Evolutionary conservation across 2,113 vertebrate species (phyloP).

Genomic region (Nycticebus coucang): DNA sequence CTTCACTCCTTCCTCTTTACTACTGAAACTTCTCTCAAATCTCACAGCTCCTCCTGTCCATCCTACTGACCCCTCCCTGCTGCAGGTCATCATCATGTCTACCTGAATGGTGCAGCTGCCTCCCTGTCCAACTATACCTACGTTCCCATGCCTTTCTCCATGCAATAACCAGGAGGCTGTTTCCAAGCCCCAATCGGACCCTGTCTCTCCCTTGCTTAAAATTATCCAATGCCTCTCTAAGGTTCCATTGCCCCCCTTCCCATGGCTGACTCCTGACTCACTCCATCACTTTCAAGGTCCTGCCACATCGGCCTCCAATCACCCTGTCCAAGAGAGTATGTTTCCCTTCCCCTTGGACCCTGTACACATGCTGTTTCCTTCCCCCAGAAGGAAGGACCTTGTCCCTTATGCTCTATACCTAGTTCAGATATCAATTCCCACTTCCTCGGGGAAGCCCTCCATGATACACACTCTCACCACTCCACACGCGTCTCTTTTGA

Average conservation of each 20-base stretch:
- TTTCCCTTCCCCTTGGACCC: neutral
- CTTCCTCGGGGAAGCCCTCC: neutral
- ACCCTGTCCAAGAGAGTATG: neutral
- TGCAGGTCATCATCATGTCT: no score
- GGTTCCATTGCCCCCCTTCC: neutral
- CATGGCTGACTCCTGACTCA: neutral
- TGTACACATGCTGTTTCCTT: neutral
- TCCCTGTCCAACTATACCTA: accelerated
- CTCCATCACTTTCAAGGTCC: neutral
- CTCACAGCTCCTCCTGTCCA: neutral
- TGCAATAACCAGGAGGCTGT: no score
- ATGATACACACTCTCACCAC: neutral
- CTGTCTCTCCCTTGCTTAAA: neutral
- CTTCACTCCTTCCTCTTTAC: neutral
- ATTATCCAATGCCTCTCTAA: neutral
- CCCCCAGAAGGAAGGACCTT: neutral
- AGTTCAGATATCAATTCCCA: neutral
- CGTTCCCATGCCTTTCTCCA: neutral
- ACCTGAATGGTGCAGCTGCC: neutral
- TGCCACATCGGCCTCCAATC: neutral
- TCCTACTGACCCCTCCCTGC: neutral
- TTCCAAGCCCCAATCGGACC: neutral
- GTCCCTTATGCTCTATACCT: neutral
- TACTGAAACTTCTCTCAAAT: neutral
- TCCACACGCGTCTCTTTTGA: neutral